These are phyloP conservation scores for Gobius niger DNA, from an alignment of 2,113 vertebrate genomes.

Conservation along the genomic window DNA sequence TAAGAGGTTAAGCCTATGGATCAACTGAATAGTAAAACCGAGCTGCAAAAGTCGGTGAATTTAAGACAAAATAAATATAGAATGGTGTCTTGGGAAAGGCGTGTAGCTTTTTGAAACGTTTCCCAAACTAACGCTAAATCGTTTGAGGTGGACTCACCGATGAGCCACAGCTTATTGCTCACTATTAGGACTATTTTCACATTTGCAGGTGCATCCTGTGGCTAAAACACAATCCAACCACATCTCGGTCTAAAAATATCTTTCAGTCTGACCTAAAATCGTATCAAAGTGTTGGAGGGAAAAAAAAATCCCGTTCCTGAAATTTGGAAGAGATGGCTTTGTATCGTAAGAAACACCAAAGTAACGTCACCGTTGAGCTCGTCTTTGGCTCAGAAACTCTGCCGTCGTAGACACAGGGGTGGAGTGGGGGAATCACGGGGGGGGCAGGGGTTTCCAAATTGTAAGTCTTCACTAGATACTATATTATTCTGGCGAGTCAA, in stretches of 20 bases:
- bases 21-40: too few species aligned
- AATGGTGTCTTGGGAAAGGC: too few species aligned
- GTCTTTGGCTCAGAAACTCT: conserved; percentile 51
- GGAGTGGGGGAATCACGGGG: not conserved
- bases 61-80: too few species aligned
- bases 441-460: too few species aligned
- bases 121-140: too few species aligned
- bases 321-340: conserved; percentile 50
- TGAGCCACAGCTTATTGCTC: not conserved
- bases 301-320: conserved; percentile 25
- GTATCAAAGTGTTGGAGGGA: conserved; percentile 22
- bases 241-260: not conserved
- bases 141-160: too few species aligned
- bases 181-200: not conserved
- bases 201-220: not conserved
- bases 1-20: too few species aligned
- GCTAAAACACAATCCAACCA: not conserved
- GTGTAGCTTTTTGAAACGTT: too few species aligned
- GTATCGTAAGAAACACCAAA: not conserved
- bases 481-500: too few species aligned
- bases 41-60: too few species aligned
- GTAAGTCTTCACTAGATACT: too few species aligned
- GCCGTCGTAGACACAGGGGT: conserved; percentile 14
- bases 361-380: conserved; percentile 14
- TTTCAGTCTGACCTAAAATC: not conserved